Conservation (phyloP, 1,140 invertebrate species). For the Lasioglossum baleicum region DNA sequence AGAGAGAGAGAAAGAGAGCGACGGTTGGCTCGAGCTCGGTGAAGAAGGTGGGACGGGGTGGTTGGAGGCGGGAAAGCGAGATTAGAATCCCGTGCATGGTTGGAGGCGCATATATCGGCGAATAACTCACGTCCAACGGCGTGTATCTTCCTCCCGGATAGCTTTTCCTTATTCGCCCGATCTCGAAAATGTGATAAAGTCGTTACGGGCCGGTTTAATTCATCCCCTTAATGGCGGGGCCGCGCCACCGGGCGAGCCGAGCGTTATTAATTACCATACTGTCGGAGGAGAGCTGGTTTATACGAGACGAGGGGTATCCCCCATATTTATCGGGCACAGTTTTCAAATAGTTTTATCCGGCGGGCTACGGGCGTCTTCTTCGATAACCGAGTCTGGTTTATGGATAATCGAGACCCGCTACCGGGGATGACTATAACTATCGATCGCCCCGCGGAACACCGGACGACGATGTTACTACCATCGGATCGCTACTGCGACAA, state of each 20-base stretch:
- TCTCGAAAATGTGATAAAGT: conserved; percentile 45
- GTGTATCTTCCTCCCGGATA: conserved; percentile 51
- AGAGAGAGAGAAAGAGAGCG: conserved; percentile 18
- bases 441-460: background rate
- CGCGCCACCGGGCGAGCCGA: no score
- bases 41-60: conserved; percentile 59
- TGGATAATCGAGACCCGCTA: background rate
- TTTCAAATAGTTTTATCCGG: background rate
- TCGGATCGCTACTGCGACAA: background rate
- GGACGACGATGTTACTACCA: background rate
- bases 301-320: background rate
- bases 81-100: conserved; percentile 77
- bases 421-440: conserved; percentile 7
- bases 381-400: background rate
- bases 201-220: conserved; percentile 31
- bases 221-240: background rate
- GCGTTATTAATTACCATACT: conserved; percentile 21
- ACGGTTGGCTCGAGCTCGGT: conserved; percentile 62
- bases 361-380: background rate
- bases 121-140: conserved; percentile 61
- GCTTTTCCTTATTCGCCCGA: conserved; percentile 33
- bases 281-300: background rate
- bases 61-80: conserved; percentile 70
- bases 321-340: conserved; percentile 14
- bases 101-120: conserved; percentile 68